These are phyloP conservation scores for Chinchilla lanigera DNA, from an alignment of 2,113 vertebrate genomes.

Conservation along the genomic window DNA sequence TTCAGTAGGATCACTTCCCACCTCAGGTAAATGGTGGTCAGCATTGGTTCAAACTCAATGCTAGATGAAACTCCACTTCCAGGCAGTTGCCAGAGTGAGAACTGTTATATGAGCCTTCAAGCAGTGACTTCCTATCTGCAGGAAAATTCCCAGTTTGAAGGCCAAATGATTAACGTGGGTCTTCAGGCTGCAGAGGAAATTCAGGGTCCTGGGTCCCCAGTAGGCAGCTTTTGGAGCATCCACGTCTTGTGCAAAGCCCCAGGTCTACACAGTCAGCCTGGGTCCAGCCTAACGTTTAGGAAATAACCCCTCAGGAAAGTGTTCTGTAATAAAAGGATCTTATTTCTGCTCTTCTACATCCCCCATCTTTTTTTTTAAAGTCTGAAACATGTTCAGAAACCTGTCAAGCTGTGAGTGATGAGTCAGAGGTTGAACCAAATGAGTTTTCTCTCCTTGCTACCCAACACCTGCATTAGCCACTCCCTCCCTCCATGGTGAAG, in stretches of 20 bases:
- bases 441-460: background rate
- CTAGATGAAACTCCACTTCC: background rate
- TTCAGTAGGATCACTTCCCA: background rate
- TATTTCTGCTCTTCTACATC: conserved; percentile 63
- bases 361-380: conserved; percentile 1
- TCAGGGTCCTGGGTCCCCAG: background rate
- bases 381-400: conserved; percentile 62
- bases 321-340: conserved; percentile 64
- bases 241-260: background rate
- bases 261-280: background rate
- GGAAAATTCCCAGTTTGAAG: background rate
- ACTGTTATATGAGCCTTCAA: background rate
- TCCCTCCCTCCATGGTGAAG: background rate
- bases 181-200: background rate
- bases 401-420: conserved; percentile 58
- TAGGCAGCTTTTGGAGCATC: background rate
- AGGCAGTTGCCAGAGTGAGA: background rate
- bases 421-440: conserved; percentile 57
- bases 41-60: background rate
- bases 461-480: background rate
- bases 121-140: background rate
- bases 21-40: background rate
- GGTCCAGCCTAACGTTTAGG: conserved; percentile 62
- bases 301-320: conserved; percentile 69
- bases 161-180: background rate